phyloP scores from a whole-genome alignment of 2,888 invertebrate genomes.

The Pachymerium ferrugineum region DNA sequence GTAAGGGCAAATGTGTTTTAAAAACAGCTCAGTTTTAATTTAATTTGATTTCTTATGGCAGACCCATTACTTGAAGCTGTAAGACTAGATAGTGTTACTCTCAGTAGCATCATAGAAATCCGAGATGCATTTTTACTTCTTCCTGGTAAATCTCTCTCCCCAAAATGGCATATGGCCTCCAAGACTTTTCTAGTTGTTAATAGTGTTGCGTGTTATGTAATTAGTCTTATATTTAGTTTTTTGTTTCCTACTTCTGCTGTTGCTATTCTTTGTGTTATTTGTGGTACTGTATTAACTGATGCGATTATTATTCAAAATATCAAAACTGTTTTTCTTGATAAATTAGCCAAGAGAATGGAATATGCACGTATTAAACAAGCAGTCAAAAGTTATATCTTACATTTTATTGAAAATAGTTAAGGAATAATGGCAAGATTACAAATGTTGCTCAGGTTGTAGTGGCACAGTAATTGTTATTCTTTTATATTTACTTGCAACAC shows the following conservation, averaged over 20 bases:
- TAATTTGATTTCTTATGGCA: not conserved
- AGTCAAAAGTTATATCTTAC: too few relatives aligned
- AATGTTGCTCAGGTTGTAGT: too few relatives aligned
- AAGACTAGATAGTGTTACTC: not conserved
- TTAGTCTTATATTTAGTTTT: not conserved
- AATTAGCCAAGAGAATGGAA: not conserved
- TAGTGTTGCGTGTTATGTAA: not conserved
- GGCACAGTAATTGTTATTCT: too few relatives aligned
- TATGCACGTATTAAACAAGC: too few relatives aligned
- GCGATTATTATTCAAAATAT: not conserved
- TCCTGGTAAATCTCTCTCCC: not conserved
- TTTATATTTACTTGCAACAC: not conserved
- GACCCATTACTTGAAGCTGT: not conserved
- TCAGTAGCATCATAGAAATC: not conserved
- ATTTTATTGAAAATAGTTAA: too few relatives aligned
- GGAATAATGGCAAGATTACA: too few relatives aligned
- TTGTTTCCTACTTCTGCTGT: not conserved
- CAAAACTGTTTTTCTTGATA: not conserved
- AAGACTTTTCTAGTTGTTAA: not conserved
- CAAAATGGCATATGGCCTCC: not conserved
- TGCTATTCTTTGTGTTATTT: not conserved
- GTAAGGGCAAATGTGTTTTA: not conserved
- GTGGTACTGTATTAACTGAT: not conserved
- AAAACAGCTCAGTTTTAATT: not conserved
- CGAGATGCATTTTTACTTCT: not conserved